A percentile compares a stretch with the other conserved stretches of the same genome.
These are phyloP conservation scores for Pyralis farinalis DNA, from an alignment of 2,888 invertebrate species.

Conservation along the genomic window DNA sequence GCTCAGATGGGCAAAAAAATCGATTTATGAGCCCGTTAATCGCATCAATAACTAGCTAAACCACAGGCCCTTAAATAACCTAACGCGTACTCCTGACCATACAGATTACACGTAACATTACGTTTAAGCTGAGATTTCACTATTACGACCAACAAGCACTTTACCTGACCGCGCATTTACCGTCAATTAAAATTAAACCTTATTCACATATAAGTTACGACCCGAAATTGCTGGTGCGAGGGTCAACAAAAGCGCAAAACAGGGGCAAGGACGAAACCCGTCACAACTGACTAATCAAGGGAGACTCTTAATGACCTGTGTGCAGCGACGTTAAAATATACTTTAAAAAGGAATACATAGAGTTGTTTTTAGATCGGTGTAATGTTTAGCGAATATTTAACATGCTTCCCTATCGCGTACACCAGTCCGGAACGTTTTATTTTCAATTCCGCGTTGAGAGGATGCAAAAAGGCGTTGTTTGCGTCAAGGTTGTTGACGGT, in stretches of 20 bases:
- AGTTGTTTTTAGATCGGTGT: constrained; percentile 1
- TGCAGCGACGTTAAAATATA: constrained; percentile 8
- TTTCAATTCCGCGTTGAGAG: constrained; percentile 15
- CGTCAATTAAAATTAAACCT: constrained; percentile 13
- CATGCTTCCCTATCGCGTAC: constrained; percentile 12
- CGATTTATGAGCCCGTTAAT: too few species aligned
- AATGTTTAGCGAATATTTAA: constrained; percentile 7
- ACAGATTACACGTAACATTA: constrained; percentile 27
- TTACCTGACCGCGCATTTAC: constrained; percentile 11
- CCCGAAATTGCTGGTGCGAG: constrained; percentile 20
- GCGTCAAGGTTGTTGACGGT: background rate
- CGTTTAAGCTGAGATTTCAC: constrained; percentile 38
- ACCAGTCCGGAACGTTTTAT: constrained; percentile 18
- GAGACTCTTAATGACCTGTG: constrained; percentile 36
- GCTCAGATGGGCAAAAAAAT: too few species aligned
- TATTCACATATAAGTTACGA: constrained; percentile 9
- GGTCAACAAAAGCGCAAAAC: constrained; percentile 45
- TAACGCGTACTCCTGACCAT: constrained; percentile 12
- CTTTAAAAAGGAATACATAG: constrained; percentile 1
- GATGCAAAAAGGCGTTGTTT: constrained; percentile 15
- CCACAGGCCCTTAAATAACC: too few species aligned
- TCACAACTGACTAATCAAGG: constrained; percentile 45
- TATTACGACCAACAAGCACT: constrained; percentile 15
- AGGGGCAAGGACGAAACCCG: constrained; percentile 37
- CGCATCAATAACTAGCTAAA: background rate